Conservation (phyloP, 2,113 vertebrate species). For the Zingel zingel region DNA sequence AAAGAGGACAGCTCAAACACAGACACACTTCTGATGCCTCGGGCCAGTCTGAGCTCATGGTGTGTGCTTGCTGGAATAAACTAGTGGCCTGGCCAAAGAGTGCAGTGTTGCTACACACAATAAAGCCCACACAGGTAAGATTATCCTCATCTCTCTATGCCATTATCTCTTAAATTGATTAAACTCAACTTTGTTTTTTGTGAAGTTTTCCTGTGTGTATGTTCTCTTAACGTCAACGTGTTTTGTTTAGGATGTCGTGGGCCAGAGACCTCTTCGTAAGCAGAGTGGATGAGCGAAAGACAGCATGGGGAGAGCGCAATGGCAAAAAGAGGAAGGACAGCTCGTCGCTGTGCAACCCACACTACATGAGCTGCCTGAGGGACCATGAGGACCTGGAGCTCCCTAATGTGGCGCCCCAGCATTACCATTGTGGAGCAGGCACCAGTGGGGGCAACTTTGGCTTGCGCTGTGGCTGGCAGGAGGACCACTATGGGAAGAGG, state of each 20-base stretch:
- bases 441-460: constrained; percentile 78
- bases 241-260: constrained; percentile 92
- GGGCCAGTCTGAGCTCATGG: constrained; percentile 71
- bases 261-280: constrained; percentile 92
- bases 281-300: constrained; percentile 94
- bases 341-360: constrained; percentile 88
- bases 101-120: constrained; percentile 68
- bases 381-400: constrained; percentile 87
- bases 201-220: not conserved
- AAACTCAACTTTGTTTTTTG: not conserved
- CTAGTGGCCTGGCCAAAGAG: constrained; percentile 77
- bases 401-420: constrained; percentile 69
- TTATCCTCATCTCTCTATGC: not conserved
- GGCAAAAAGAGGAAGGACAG: constrained; percentile 90
- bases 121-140: constrained; percentile 83
- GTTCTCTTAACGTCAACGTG: not conserved
- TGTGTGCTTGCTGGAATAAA: constrained; percentile 77
- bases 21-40: constrained; percentile 72
- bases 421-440: constrained; percentile 75
- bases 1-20: constrained; percentile 48
- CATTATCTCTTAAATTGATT: not conserved
- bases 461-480: constrained; percentile 92
- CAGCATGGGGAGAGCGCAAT: constrained; percentile 95
- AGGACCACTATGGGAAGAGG: constrained; percentile 92
- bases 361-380: constrained; percentile 96